phyloP scores from a whole-genome alignment of 1,140 invertebrate genomes.

The Leptoteleia sp. region DNA sequence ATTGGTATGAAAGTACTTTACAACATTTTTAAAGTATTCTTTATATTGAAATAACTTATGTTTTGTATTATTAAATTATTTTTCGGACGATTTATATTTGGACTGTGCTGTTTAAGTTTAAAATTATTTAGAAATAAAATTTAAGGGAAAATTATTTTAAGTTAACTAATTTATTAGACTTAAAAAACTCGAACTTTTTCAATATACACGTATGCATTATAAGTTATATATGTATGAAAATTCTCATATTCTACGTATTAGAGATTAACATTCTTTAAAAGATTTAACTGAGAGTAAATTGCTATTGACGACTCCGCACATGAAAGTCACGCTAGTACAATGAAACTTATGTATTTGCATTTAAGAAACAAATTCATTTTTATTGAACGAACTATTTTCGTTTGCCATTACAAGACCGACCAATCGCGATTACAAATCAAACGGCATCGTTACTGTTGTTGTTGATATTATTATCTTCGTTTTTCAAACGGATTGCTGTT shows the following conservation, averaged over 20 bases:
- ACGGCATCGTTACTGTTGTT: too few species aligned
- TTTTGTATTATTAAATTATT: too few species aligned
- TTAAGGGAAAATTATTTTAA: too few species aligned
- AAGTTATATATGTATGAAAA: constrained; percentile 56
- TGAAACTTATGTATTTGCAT: constrained; percentile 36
- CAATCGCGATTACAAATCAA: constrained; percentile 14
- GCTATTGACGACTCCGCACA: constrained; percentile 44
- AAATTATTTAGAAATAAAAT: too few species aligned
- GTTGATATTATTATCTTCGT: too few species aligned
- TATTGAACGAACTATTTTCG: constrained; percentile 10
- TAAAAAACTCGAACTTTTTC: too few species aligned
- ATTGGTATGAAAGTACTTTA: too few species aligned
- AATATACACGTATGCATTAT: constrained; percentile 47
- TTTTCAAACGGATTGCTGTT: constrained; percentile 1
- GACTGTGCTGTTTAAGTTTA: too few species aligned
- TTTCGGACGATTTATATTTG: too few species aligned
- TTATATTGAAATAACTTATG: too few species aligned
- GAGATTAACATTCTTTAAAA: constrained; percentile 53
- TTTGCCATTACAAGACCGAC: constrained; percentile 5
- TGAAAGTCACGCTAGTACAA: constrained; percentile 59
- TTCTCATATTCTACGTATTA: constrained; percentile 54
- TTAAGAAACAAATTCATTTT: constrained; percentile 15
- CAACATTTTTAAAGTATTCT: too few species aligned
- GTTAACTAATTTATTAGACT: too few species aligned
- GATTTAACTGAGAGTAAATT: constrained; percentile 28